phyloP scores from a whole-genome alignment of 2,797 vertebrate species.

The Lepidocolaptes lacrymiger region DNA sequence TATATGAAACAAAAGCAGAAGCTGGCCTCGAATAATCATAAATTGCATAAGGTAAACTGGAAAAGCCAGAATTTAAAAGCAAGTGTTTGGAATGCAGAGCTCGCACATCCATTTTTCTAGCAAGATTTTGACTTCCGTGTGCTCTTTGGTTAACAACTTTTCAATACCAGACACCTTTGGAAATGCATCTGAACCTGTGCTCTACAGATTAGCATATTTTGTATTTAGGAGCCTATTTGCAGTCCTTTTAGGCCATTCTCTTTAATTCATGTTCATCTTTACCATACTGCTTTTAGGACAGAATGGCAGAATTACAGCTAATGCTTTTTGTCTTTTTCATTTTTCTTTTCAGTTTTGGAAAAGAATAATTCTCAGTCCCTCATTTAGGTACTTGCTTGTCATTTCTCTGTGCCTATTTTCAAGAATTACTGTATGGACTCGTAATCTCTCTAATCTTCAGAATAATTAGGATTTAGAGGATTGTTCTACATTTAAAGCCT shows the following conservation, averaged over 20 bases:
- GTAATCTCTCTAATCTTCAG: slow-evolving; percentile 49
- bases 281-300: background rate
- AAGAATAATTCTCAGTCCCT: background rate
- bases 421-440: background rate
- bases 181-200: background rate
- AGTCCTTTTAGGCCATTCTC: background rate
- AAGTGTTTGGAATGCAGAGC: background rate
- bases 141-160: background rate
- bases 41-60: background rate
- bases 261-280: background rate
- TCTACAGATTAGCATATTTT: slow-evolving; percentile 8
- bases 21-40: background rate
- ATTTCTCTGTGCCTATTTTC: slow-evolving; percentile 6
- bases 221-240: background rate
- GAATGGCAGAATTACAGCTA: background rate
- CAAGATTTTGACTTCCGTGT: background rate
- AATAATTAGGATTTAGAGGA: slow-evolving; percentile 61
- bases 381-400: slow-evolving; percentile 1
- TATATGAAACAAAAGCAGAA: background rate
- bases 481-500: slow-evolving; percentile 42
- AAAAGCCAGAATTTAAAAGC: background rate
- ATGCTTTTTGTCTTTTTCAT: background rate
- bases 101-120: background rate
- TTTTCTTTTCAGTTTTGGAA: background rate
- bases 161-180: background rate